phyloP scores from a whole-genome alignment of 2,888 invertebrate genomes.

The Argyresthia goedartella region DNA sequence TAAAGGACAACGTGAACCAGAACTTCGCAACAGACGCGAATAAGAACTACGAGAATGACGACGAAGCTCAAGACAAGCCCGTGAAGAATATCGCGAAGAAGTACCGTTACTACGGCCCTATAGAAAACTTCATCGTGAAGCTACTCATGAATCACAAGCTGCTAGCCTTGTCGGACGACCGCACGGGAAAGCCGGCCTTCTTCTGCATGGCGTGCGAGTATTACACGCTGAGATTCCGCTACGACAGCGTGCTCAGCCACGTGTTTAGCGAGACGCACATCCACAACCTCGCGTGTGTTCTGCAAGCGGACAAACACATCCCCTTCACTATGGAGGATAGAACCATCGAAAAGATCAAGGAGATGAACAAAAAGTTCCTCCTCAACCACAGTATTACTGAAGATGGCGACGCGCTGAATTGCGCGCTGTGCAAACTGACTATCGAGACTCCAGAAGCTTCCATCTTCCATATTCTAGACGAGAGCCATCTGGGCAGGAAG shows the following conservation, averaged over 20 bases:
- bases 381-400: slow-evolving; percentile 33
- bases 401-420: slow-evolving; percentile 27
- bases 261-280: slow-evolving; percentile 58
- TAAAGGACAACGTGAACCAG: slow-evolving; percentile 61
- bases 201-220: slow-evolving; percentile 63
- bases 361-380: slow-evolving; percentile 49
- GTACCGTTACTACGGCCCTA: slow-evolving; percentile 58
- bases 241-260: slow-evolving; percentile 57
- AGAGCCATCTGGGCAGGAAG: slow-evolving; percentile 47
- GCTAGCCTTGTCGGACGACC: slow-evolving; percentile 49
- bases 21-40: slow-evolving; percentile 54
- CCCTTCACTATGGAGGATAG: slow-evolving; percentile 37
- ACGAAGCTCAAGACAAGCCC: slow-evolving; percentile 45
- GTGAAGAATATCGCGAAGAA: slow-evolving; percentile 47
- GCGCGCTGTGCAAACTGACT: slow-evolving; percentile 37
- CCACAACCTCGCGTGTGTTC: slow-evolving; percentile 47
- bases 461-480: slow-evolving; percentile 50
- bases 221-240: slow-evolving; percentile 55
- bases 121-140: slow-evolving; percentile 46
- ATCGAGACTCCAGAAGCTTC: slow-evolving; percentile 38
- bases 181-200: slow-evolving; percentile 59
- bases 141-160: slow-evolving; percentile 48
- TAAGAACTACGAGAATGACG: slow-evolving; percentile 55
- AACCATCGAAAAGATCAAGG: slow-evolving; percentile 42
- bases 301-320: slow-evolving; percentile 49